Evolutionary conservation across 2,113 vertebrate species (phyloP), one percentile per base, ranked within the genome.

Genomic region (Anas platyrhynchos): DNA sequence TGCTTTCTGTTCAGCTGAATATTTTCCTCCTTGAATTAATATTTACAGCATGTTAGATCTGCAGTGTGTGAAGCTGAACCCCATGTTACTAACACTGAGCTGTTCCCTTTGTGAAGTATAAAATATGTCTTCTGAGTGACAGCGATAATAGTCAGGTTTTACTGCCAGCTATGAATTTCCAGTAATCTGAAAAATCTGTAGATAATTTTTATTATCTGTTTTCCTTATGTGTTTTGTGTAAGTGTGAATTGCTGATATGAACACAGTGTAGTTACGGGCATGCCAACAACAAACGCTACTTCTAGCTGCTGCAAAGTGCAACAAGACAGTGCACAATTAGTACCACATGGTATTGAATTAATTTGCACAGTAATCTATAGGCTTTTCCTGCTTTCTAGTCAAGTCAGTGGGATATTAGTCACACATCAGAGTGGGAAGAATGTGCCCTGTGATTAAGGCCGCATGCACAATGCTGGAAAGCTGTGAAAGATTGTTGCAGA

Each of bases 11-110:
- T 74, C 18, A 84, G 48, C 83, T 78, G 69, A 89, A 65, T 78
- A 61, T 15, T 90, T 89, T 90, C 17, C 69, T 88, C 34, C 43
- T 56, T 93, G n/a, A 88, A 91, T 87, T 89, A 83, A n/a, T 93
- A 83, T 89, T 94, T 95, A 62, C 56, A 48, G 18, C 2, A 0
- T 71, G 46, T 85, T 83, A 6, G 36, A 29, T 54, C 11, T 48
- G 44, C 74, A 41, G 38, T 25, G 17, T 44, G 17, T 54, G 48
- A 88, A n/a, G n/a, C n/a, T 81, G 72, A 90, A 56, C 32, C 27
- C 72, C 13, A 7, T 65, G 32, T 81, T 88, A 59, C 41, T 52
- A 32, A 36, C 48, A 81, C 29, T 68, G 73, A 88, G 27, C 48
- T 68, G 9, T 79, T 91, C 83, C 56, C 54, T 75, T 94, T 86